Base-by-base conservation (phyloP, 2,797 vertebrate species). In the Erethizon dorsatum region DNA sequence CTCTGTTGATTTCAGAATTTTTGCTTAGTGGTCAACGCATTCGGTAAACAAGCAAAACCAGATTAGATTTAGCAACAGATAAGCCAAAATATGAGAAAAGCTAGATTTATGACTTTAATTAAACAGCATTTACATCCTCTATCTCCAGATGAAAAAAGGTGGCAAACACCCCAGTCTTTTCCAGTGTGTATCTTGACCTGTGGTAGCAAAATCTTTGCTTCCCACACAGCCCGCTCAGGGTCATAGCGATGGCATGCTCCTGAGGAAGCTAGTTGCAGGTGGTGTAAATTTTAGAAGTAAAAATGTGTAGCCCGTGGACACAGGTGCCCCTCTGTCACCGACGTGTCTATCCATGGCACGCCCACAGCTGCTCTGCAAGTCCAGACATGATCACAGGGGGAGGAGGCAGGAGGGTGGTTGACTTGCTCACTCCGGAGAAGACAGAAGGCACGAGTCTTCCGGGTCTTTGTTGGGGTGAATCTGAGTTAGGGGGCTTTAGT, bases 51-150 rank as follows among this genome's bases (percentile, higher is more conserved):
- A 95, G 56, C 75, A 88, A 94, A 95, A 90, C 83, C 88, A 83
- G 67, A 92, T 69, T 92, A 63, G 88, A 91, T 86, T 88, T 67
- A 92, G 90, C 85, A 90, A 92, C 2, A 52, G 79, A 37, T 69
- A 92, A 94, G 67, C 28, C 85, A 59, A 95, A 93, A 78, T 5
- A 50, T 88, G 95, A 83, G 61, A 78, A 80, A 95, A 88, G 26
- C 85, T 54, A 73, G 52, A 95, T 86, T 95, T 96, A 87, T 89
- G 79, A 75, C 91, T 97, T 77, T 88, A 86, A 96, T 96, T 93
- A 96, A 90, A 61, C 31, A 54, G 22, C 31, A 1, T 91, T 95
- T 93, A 67, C 1, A 17, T 91, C 57, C 20, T 67, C 69, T 50
- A 15, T 93, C 84, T 96, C 75, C 90, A 80, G 91, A 96, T 50